Base-by-base conservation (phyloP, 2,888 invertebrate species). In the Stenoptilia bipunctidactyla region DNA sequence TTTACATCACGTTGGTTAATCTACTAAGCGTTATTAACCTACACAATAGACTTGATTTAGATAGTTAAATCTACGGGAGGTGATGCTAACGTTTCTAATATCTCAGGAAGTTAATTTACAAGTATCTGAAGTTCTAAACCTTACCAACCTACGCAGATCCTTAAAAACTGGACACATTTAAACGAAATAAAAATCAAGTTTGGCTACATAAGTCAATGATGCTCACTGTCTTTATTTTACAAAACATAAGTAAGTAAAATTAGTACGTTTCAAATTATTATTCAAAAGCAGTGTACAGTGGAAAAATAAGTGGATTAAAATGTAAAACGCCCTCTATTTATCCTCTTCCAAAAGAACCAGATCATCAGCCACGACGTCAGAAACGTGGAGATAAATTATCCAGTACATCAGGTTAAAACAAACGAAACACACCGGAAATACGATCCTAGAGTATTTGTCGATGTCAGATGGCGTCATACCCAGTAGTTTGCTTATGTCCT, bases 401-500 rank as follows among this genome's bases (percentile, higher is more conserved):
- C 96, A 96, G 86, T 96, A 96, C 96, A 96, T 96, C 58, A 96
- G 90, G 85, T 98, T 98, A 89, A 98, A 98, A 85, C 97, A 94
- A 52, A 98, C 93, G 88, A 98, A 98, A 86, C 97, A 95, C 61
- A 97, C 94, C 40, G 98, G 98, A 80, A 99, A 99, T 63, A 97
- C 92, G 80, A 98, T 96, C 66, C 98, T 91, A 47, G 98, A 97
- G 79, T 98, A 98, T 86, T 98, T 98, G 89, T 98, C 98, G 82
- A 98, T 98, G 85, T 97, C 97, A 72, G 97, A 97, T 44, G 97
- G 97, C 60, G 96, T 96, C 75, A 96, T 93, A 61, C 93, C 94
- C 82, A 92, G 89, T 58, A 95, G 86, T 79, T 94, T 94, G 88
- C 93, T 94, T 82, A 94, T 93, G 75, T 94, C 94, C 88, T 88